Evolutionary conservation across 1,140 invertebrate genomes (phyloP).

Genomic region (Charaxes varanes): DNA sequence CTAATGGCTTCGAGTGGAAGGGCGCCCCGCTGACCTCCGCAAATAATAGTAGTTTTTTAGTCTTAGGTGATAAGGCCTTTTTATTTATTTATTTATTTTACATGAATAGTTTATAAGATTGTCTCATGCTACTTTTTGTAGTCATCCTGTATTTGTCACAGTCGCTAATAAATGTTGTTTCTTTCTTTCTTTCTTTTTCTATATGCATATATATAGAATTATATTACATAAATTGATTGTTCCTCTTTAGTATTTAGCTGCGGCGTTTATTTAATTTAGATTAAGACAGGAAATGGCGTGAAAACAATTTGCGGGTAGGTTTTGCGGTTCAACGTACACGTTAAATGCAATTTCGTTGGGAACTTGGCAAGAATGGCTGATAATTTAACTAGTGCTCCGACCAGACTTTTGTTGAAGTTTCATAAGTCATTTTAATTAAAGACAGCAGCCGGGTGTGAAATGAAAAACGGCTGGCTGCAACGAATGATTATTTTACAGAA

Average conservation of each 20-base stretch:
- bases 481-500: no score
- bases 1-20: no score
- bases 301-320: constrained; percentile 12
- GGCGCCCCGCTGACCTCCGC: no score
- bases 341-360: constrained; percentile 23
- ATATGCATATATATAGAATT: no score
- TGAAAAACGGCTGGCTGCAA: no score
- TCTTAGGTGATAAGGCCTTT: no score
- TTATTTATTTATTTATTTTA: not conserved
- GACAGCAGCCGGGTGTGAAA: not conserved
- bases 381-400: constrained; percentile 25
- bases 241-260: no score
- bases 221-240: no score
- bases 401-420: constrained; percentile 9
- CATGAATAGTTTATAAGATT: not conserved
- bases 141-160: not conserved
- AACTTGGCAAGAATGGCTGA: constrained; percentile 27
- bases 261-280: constrained; percentile 15
- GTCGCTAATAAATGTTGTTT: no score
- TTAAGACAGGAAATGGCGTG: constrained; percentile 12
- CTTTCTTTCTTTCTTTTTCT: no score
- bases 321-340: constrained; percentile 15
- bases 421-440: constrained; percentile 12
- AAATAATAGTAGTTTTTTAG: constrained; percentile 1
- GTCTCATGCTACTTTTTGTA: not conserved